Conservation (phyloP, 2,888 invertebrate genomes). For the Sesia bembeciformis region DNA sequence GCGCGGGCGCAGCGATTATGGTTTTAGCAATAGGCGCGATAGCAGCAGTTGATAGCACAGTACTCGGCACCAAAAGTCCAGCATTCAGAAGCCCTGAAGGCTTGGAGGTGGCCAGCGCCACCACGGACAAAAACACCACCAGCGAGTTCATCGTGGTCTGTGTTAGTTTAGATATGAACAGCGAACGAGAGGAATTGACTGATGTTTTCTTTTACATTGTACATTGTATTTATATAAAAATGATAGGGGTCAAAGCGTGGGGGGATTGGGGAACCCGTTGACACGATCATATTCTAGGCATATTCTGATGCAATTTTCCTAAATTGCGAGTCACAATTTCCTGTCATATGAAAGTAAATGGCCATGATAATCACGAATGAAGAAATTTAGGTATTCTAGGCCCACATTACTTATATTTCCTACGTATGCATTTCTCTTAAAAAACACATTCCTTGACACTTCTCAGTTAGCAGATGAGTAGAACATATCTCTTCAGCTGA, state of each 20-base stretch:
- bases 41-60: constrained; percentile 5
- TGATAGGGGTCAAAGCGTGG: neutral
- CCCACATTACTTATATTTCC: too few relatives aligned
- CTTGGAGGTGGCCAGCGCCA: constrained; percentile 19
- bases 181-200: neutral
- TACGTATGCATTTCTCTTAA: too few relatives aligned
- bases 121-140: constrained; percentile 57
- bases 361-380: too few relatives aligned
- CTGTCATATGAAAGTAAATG: too few relatives aligned
- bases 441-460: too few relatives aligned
- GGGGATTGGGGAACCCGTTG: neutral
- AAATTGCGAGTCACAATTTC: too few relatives aligned
- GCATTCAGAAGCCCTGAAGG: constrained; percentile 1
- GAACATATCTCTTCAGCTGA: too few relatives aligned
- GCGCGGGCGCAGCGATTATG: constrained; percentile 12
- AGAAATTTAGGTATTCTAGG: too few relatives aligned
- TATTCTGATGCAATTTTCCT: too few relatives aligned
- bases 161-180: constrained; percentile 12
- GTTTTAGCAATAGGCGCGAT: constrained; percentile 5
- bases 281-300: neutral
- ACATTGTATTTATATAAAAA: neutral
- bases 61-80: neutral
- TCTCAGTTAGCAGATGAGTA: too few relatives aligned
- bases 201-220: neutral
- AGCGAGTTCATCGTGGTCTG: constrained; percentile 29